Evolutionary conservation across 2,797 vertebrate genomes (phyloP).

Genomic region (Anisognathus igniventris): DNA sequence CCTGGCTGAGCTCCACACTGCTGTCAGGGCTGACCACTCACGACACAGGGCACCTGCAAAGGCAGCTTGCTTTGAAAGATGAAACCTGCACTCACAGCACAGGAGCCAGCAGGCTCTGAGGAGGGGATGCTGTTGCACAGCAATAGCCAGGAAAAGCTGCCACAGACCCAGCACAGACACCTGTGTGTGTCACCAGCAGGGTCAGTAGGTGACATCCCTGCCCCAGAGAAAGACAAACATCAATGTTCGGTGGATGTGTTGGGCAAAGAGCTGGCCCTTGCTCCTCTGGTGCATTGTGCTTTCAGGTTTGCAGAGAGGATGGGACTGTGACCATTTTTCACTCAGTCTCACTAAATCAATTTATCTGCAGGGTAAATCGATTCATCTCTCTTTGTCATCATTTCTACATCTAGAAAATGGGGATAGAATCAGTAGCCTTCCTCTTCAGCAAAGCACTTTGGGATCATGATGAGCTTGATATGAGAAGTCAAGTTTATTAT

Average conservation of each 20-base stretch:
- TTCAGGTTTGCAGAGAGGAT: not conserved
- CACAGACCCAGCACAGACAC: not conserved
- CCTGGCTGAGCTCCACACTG: not conserved
- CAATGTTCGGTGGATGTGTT: rapidly evolving
- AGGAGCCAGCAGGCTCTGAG: not conserved
- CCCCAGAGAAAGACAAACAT: not conserved
- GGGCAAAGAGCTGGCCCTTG: not conserved
- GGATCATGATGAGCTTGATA: not conserved
- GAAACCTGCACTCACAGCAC: not conserved
- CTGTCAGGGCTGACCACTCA: not conserved
- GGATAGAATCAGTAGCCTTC: not conserved
- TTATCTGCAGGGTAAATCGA: not conserved
- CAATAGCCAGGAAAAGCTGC: not conserved
- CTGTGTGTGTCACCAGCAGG: not conserved
- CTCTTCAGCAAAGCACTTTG: not conserved
- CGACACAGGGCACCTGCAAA: not conserved
- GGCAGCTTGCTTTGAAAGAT: not conserved
- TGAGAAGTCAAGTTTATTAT: not conserved
- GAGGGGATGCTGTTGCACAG: not conserved
- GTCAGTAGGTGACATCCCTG: not conserved
- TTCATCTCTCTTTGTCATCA: not conserved
- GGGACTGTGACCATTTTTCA: not conserved
- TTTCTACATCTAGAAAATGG: not conserved
- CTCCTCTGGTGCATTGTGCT: not conserved
- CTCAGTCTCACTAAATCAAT: not conserved